A percentile compares a stretch with the other conserved stretches of the same genome.
Conservation (phyloP, 2,113 vertebrate species). For the Pluvianellus socialis region DNA sequence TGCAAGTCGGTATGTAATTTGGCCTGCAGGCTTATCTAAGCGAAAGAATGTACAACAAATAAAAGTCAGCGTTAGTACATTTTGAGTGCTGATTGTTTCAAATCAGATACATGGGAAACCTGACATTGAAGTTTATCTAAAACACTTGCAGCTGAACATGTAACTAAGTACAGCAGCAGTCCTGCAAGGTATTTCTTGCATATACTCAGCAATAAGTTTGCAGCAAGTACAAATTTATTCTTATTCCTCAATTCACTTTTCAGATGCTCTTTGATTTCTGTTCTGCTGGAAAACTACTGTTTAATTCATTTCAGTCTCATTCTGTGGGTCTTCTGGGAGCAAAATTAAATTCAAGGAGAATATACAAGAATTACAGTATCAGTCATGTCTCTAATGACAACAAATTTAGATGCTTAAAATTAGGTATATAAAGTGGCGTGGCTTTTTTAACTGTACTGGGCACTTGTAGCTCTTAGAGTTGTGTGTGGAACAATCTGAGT, state of each 20-base stretch:
- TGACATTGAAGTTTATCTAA: constrained; percentile 43
- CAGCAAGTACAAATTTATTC: not conserved
- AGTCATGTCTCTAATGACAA: not conserved
- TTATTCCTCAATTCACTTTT: not conserved
- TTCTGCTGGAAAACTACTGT: not conserved
- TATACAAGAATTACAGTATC: not conserved
- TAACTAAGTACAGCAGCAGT: not conserved
- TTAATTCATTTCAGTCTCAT: not conserved
- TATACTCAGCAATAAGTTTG: not conserved
- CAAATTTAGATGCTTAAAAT: not conserved
- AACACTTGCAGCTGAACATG: not conserved
- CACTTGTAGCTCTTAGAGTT: not conserved
- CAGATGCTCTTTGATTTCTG: not conserved
- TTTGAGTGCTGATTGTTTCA: constrained; percentile 34
- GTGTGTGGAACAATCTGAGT: not conserved
- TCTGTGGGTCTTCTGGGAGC: not conserved
- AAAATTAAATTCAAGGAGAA: not conserved
- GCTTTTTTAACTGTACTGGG: not conserved
- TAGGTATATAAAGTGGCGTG: not conserved
- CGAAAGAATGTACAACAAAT: constrained; percentile 28
- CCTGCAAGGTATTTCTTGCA: not conserved
- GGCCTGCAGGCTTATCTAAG: constrained; percentile 25
- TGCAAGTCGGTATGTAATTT: not conserved
- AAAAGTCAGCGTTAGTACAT: constrained; percentile 6
- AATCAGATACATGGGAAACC: constrained; percentile 12